Evolutionary conservation across 2,113 vertebrate genomes (phyloP), one percentile per base, ranked within the genome.

Genomic region (Phodopus roborovskii): DNA sequence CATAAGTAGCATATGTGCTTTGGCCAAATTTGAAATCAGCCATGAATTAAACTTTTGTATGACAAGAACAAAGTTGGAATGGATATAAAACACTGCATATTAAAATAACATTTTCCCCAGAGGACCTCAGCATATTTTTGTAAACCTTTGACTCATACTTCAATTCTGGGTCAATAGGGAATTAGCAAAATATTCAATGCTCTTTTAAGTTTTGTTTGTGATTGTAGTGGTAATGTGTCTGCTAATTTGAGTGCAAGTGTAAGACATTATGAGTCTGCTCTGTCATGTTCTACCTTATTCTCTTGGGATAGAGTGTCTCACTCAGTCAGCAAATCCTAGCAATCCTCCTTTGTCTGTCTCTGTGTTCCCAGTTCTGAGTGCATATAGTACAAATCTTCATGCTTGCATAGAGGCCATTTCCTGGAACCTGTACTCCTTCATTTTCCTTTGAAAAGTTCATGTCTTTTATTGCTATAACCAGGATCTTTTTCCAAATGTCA

Each of bases 21-120:
- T 71, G 96, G 68, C 75, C 82, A 92, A 79, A 93, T 79, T 91
- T 96, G 74, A 86, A 90, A 83, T 96, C 10, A 12, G 92, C 96
- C 94, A 89, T 88, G 68, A 93, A 98, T 97, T 96, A 95, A 96
- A 91, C 92, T 96, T 97, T 91, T 95, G 42, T 87, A 97, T 97
- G 93, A 36, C 6, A 62, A 95, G 95, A 97, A 89, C 68, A 91
- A 33, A 70, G 58, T 48, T 64, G 85, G 77, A 73, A 5, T 20
- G 58, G 36, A 17, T 94, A 20, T 26, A 71, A n/a, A 77, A 1
- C 39, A 90, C 3, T 68, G 50, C 33, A 77, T 53, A 66, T 64
- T 78, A 92, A 95, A 96, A 86, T 39, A 90, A 8, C 5, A n/a
- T 60, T 42, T 71, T 30, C 33, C 9, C 58, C 12, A 83, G 36